Percentiles rank a stretch among this genome's conserved stretches.
These are phyloP conservation scores for Microtus richardsoni DNA, from an alignment of 2,113 vertebrate genomes.

Conservation along the genomic window DNA sequence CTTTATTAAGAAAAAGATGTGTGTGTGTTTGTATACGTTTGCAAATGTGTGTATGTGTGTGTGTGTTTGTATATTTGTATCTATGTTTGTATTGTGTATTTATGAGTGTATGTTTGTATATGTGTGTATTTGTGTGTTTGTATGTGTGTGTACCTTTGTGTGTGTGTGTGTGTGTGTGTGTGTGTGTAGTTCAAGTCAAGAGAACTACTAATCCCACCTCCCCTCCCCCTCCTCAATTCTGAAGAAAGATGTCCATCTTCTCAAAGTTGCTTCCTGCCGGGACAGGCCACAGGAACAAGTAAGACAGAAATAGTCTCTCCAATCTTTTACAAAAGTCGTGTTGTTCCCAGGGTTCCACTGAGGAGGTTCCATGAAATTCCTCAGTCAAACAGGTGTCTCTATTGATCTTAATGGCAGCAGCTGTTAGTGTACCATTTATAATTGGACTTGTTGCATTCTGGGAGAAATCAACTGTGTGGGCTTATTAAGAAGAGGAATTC, in stretches of 20 bases:
- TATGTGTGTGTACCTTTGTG: not conserved
- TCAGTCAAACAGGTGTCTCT: not conserved
- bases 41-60: not conserved
- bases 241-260: not conserved
- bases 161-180: not conserved
- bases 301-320: not conserved
- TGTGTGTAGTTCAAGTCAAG: not conserved
- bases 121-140: too few species aligned
- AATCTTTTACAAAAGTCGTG: not conserved
- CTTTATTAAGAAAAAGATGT: not conserved
- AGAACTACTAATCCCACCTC: not conserved
- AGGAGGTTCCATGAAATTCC: not conserved
- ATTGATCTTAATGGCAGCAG: not conserved
- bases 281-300: not conserved
- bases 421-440: not conserved
- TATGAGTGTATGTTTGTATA: not conserved
- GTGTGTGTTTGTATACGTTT: not conserved
- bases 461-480: not conserved
- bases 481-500: not conserved
- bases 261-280: not conserved
- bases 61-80: not conserved
- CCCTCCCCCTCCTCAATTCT: not conserved
- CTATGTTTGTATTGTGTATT: not conserved
- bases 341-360: not conserved
- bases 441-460: not conserved